phyloP scores from a whole-genome alignment of 1,140 invertebrate species.

The Dysdera silvatica region DNA sequence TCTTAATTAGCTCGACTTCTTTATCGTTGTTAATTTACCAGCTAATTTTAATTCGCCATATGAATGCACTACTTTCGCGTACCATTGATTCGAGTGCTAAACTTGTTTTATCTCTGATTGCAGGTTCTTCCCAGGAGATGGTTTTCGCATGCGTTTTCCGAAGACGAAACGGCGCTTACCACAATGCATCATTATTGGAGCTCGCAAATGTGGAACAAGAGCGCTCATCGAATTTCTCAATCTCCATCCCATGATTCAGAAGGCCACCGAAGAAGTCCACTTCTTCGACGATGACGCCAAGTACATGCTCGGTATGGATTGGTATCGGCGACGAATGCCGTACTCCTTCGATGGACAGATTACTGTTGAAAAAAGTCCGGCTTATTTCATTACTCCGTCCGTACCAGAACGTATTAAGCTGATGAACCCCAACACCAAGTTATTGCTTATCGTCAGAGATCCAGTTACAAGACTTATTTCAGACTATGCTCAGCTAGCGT shows the following conservation, averaged over 20 bases:
- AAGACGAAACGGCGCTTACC: slow-evolving; percentile 39
- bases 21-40: too few species aligned
- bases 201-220: slow-evolving; percentile 47
- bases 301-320: slow-evolving; percentile 44
- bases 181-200: slow-evolving; percentile 47
- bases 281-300: slow-evolving; percentile 47
- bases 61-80: too few species aligned
- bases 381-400: slow-evolving; percentile 44
- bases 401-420: slow-evolving; percentile 42
- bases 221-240: slow-evolving; percentile 47
- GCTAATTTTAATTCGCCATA: too few species aligned
- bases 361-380: slow-evolving; percentile 49
- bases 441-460: slow-evolving; percentile 51
- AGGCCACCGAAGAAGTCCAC: slow-evolving; percentile 44
- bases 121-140: too few species aligned
- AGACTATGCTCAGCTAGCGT: slow-evolving; percentile 48
- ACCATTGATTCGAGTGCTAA: too few species aligned
- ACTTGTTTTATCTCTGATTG: too few species aligned
- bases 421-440: slow-evolving; percentile 49
- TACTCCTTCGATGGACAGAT: slow-evolving; percentile 44
- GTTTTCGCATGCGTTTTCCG: slow-evolving; percentile 22
- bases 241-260: slow-evolving; percentile 43
- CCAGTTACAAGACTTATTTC: slow-evolving; percentile 52
- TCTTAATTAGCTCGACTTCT: too few species aligned
- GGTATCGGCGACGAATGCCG: slow-evolving; percentile 49